Evolutionary conservation across 2,888 invertebrate genomes (phyloP), one percentile per base, ranked within the genome.

Genomic region (Ceriagrion tenellum): DNA sequence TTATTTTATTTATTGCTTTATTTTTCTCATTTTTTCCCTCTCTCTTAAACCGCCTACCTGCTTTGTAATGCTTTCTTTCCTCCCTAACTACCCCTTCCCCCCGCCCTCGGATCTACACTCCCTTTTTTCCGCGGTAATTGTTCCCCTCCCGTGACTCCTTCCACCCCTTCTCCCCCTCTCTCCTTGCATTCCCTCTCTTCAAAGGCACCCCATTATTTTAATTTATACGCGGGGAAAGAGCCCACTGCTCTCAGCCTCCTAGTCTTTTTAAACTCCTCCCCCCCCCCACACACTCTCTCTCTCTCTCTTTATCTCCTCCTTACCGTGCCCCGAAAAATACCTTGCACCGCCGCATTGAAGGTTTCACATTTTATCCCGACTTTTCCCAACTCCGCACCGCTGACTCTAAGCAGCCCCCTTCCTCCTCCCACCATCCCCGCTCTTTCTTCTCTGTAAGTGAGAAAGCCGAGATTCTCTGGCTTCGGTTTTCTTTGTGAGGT

Each of bases 101-200:
- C 47, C 8, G 4, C 8, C 8, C 47, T 47, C 8, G 47, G 47
- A 10, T 12, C n/a, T 89, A 10, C 89, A 89, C 89, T 91, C 91
- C 91, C n/a, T 47, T 89, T 55, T 40, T 69, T 40, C 91, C 63
- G 91, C 59, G 40, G 63, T 91, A 91, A 91, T 91, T 91, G 91
- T 91, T 63, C 47, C n/a, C n/a, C n/a, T 26, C 88, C 56, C 59
- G n/a, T 56, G 69, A 69, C 81, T 81, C 63, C 63, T 91, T 40
- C 4, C 47, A 23, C 91, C 0, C 40, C 35, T 12, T 89, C 55
- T n/a, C n/a, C 63, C 91, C 20, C 63, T 63, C 26, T 40, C 63
- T 16, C 63, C 47, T 47, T 47, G 47, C 47, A 47, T 47, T 47
- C 40, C 63, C 35, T 40, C 55, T 63, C 56, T 59, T 91, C 63